Evolutionary conservation across 2,797 vertebrate genomes (phyloP).

Genomic region (Spondyliosoma cantharus): DNA sequence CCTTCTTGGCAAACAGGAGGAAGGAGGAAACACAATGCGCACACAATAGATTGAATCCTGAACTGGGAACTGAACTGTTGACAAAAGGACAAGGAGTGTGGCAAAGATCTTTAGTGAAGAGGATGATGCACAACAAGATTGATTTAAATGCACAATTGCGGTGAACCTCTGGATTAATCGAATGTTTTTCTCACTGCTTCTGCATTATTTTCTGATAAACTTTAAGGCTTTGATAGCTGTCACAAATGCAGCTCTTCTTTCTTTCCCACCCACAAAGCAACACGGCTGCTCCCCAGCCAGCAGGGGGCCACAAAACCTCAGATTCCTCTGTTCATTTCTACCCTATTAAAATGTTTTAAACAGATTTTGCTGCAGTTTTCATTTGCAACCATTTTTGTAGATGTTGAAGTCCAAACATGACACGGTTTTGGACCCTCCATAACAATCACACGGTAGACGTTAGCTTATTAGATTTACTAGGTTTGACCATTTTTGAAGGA

Average conservation of each 20-base stretch:
- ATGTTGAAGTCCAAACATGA: neutral
- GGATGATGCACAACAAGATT: neutral
- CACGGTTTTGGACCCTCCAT: neutral
- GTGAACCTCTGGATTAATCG: neutral
- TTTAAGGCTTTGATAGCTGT: neutral
- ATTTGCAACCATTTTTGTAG: neutral
- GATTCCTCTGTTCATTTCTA: neutral
- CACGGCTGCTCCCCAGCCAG: slow-evolving; percentile 21
- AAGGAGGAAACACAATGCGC: slow-evolving; percentile 53
- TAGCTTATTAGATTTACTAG: neutral
- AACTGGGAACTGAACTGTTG: slow-evolving; percentile 16
- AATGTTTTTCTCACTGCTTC: neutral
- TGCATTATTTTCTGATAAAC: neutral
- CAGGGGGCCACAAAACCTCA: slow-evolving; percentile 40
- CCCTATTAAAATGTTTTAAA: neutral
- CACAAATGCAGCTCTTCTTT: neutral
- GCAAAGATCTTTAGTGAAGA: slow-evolving; percentile 12
- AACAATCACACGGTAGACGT: neutral
- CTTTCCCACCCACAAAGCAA: neutral
- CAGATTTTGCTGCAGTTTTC: neutral
- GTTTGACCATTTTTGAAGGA: neutral
- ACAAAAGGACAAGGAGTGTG: slow-evolving; percentile 22
- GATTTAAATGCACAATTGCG: neutral
- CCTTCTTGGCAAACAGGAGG: slow-evolving; percentile 43
- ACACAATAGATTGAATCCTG: slow-evolving; percentile 42